Evolutionary conservation across 2,797 vertebrate species (phyloP).

Genomic region (Peromyscus nudipes): DNA sequence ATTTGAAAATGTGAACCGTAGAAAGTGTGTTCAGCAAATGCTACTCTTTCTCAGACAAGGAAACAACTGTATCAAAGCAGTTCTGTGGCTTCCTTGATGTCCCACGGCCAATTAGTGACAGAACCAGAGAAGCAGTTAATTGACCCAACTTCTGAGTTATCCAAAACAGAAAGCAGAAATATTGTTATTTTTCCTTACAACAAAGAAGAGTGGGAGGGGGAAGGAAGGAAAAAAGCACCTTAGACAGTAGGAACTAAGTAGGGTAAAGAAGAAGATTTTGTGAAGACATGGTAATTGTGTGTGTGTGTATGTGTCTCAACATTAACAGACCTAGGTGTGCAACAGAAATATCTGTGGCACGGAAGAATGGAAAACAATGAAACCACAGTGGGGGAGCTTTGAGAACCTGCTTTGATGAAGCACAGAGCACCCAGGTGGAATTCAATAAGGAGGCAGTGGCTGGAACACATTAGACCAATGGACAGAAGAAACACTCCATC

Average conservation of each 20-base stretch:
- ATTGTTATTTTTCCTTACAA: background rate
- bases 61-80: background rate
- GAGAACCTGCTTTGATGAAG: background rate
- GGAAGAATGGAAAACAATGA: background rate
- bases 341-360: background rate
- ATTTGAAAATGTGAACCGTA: background rate
- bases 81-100: background rate
- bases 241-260: background rate
- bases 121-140: background rate
- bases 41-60: too few relatives aligned
- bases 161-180: background rate
- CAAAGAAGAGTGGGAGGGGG: background rate
- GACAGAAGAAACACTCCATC: background rate
- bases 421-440: background rate
- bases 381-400: too few relatives aligned
- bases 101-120: background rate
- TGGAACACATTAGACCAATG: background rate
- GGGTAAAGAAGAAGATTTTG: background rate
- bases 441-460: background rate
- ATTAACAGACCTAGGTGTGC: background rate
- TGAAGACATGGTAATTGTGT: background rate
- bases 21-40: background rate
- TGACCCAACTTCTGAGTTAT: background rate
- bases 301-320: background rate
- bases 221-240: background rate